phyloP scores from a whole-genome alignment of 2,797 vertebrate species.

The Threskiornis aethiopicus region DNA sequence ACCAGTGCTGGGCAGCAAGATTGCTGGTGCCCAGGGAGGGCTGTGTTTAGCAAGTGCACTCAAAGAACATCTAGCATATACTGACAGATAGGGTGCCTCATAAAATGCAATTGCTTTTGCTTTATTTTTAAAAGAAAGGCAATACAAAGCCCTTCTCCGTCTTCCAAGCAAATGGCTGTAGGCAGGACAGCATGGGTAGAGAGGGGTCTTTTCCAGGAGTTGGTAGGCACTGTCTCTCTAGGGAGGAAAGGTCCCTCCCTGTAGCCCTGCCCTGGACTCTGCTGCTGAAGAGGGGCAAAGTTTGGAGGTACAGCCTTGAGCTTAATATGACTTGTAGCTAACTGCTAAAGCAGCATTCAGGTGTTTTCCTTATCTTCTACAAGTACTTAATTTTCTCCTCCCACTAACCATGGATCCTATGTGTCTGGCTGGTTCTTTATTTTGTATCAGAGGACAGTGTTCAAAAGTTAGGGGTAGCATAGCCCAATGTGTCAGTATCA shows the following conservation, averaged over 20 bases:
- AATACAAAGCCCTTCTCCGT: background rate
- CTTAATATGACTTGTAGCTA: background rate
- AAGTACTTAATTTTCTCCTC: background rate
- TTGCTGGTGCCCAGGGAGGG: background rate
- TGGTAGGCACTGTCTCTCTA: background rate
- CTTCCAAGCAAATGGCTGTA: background rate
- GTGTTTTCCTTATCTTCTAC: background rate
- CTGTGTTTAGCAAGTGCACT: accelerated
- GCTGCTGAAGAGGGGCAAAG: background rate
- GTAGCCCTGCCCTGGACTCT: background rate
- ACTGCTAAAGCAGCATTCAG: background rate
- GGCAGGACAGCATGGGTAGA: background rate
- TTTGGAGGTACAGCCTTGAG: background rate
- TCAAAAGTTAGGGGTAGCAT: background rate
- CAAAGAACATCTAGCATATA: background rate
- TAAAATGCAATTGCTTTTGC: background rate
- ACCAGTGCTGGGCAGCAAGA: background rate
- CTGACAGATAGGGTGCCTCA: background rate
- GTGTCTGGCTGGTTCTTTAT: background rate
- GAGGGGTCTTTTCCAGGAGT: background rate
- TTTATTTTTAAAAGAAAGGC: background rate
- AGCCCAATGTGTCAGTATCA: too few relatives aligned
- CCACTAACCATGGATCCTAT: background rate
- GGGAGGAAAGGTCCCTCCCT: background rate
- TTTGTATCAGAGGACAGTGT: background rate